Percentiles rank a stretch among this genome's conserved stretches.
These are phyloP conservation scores for Sebastolobus altivelis DNA, from an alignment of 2,797 vertebrate genomes.

Conservation along the genomic window DNA sequence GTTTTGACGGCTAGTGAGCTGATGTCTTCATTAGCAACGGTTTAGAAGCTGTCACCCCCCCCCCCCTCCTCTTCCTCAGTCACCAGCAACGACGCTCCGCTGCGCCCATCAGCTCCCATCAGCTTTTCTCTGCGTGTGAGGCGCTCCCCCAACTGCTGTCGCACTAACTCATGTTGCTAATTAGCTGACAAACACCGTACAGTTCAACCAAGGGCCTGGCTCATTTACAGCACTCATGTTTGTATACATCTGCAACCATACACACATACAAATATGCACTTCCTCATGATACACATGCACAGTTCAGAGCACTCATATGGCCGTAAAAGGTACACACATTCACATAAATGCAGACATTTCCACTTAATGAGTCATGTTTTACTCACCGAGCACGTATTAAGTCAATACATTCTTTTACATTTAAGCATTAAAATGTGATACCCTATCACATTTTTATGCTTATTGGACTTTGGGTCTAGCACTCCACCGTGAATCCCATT, in stretches of 20 bases:
- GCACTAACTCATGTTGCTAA: constrained; percentile 78
- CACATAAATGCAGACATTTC: neutral
- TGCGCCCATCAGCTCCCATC: constrained; percentile 79
- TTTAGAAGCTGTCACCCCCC: constrained; percentile 54
- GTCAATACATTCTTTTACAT: too few relatives aligned
- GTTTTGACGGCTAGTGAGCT: constrained; percentile 59
- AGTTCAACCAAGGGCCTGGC: constrained; percentile 52
- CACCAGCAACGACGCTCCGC: constrained; percentile 68
- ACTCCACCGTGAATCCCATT: too few relatives aligned
- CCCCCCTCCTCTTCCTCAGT: constrained; percentile 30
- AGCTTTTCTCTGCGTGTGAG: constrained; percentile 66
- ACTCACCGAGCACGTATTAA: neutral
- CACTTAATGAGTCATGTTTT: neutral
- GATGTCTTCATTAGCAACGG: constrained; percentile 79
- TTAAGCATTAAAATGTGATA: too few relatives aligned
- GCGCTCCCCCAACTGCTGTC: constrained; percentile 70
- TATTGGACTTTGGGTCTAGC: too few relatives aligned
- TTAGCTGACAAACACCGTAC: constrained; percentile 81
- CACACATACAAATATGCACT: constrained; percentile 8
- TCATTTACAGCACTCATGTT: constrained; percentile 55
- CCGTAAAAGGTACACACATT: neutral
- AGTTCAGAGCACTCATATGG: neutral
- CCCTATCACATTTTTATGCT: too few relatives aligned
- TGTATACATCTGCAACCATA: constrained; percentile 45
- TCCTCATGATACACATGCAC: neutral